phyloP scores from a whole-genome alignment of 2,113 vertebrate species.

The Rhinoderma darwinii region DNA sequence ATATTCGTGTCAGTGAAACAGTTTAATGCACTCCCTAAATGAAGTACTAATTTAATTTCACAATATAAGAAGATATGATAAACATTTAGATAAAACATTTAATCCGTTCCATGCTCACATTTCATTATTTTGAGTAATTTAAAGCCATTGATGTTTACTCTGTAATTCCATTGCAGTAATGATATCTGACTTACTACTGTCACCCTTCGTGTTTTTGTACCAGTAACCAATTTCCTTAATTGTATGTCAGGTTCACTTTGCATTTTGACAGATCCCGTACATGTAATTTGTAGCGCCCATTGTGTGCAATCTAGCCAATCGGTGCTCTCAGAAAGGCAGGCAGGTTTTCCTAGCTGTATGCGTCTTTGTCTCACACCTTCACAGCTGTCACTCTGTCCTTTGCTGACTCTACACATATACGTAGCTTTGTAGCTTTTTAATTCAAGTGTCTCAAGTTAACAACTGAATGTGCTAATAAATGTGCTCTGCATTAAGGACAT shows the following conservation, averaged over 20 bases:
- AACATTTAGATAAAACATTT: not conserved
- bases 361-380: constrained; percentile 61
- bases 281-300: constrained; percentile 26
- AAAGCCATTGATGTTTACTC: constrained; percentile 39
- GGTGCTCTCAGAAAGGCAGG: constrained; percentile 56
- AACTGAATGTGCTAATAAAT: constrained; percentile 35
- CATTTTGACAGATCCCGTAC: constrained; percentile 58
- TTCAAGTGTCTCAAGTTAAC: constrained; percentile 32
- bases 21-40: not conserved
- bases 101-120: not conserved
- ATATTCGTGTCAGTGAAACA: not conserved
- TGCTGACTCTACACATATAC: constrained; percentile 35
- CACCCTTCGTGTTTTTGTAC: constrained; percentile 66
- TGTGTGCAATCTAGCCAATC: constrained; percentile 34
- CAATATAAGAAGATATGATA: not conserved
- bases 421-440: constrained; percentile 23
- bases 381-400: constrained; percentile 68
- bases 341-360: constrained; percentile 66
- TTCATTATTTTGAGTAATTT: constrained; percentile 10
- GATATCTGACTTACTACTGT: constrained; percentile 62
- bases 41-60: not conserved
- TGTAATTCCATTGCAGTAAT: constrained; percentile 43
- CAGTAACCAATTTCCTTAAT: constrained; percentile 59
- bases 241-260: constrained; percentile 60
- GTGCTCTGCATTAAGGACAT: not conserved